phyloP scores from a whole-genome alignment of 2,113 vertebrate species.

The Patagioenas fasciata region DNA sequence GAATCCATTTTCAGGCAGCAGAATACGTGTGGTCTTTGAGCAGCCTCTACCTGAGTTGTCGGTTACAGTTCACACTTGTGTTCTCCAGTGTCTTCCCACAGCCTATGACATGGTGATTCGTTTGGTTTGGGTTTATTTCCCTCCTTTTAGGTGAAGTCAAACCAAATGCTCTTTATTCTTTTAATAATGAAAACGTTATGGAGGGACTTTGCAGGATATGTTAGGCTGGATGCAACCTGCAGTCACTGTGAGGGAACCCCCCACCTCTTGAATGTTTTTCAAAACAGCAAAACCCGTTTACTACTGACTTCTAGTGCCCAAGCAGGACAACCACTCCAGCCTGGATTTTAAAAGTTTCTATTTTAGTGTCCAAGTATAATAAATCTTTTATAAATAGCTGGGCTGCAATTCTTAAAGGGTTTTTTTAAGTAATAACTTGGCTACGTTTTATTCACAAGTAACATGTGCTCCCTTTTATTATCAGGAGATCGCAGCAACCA shows the following conservation, averaged over 20 bases:
- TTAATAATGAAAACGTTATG: background rate
- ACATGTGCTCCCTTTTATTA: conserved; percentile 12
- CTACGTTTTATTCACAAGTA: background rate
- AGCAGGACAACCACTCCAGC: background rate
- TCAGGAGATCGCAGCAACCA: conserved; percentile 93
- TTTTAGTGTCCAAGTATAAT: background rate
- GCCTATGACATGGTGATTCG: background rate
- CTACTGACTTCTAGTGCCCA: background rate
- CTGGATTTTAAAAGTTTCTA: background rate
- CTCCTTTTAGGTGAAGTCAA: background rate
- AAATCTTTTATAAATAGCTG: background rate
- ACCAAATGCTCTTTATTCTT: background rate
- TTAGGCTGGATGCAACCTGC: background rate
- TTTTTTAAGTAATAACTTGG: background rate
- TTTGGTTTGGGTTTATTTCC: background rate
- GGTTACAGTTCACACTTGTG: background rate
- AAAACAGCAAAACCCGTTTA: background rate
- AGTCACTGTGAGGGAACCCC: background rate
- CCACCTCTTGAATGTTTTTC: background rate
- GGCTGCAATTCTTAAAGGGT: background rate
- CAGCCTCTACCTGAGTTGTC: background rate
- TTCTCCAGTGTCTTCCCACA: background rate
- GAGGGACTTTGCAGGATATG: background rate
- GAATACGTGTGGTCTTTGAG: background rate
- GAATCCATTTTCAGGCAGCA: background rate